Percentiles rank a stretch among this genome's conserved stretches.
Evolutionary conservation across 1,140 invertebrate genomes (phyloP).

Genomic region (Drosophila navojoa): DNA sequence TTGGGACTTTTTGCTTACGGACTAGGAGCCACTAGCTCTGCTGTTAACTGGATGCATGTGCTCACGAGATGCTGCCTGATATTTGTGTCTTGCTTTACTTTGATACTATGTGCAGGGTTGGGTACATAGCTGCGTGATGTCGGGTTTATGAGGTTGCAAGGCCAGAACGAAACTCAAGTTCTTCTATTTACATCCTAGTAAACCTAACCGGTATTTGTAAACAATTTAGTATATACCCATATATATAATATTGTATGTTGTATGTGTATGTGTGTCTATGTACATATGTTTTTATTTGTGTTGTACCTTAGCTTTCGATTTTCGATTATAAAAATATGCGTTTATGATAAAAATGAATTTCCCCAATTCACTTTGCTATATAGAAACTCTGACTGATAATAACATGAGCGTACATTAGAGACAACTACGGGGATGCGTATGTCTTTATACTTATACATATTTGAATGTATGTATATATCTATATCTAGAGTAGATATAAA

Average conservation of each 20-base stretch:
- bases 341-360: conserved; percentile 48
- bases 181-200: conserved; percentile 64
- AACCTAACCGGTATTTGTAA: conserved; percentile 39
- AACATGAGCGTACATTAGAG: conserved; percentile 63
- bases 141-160: conserved; percentile 3
- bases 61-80: conserved; percentile 45
- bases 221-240: conserved; percentile 18
- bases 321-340: conserved; percentile 58
- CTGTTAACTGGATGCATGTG: conserved; percentile 40
- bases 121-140: conserved; percentile 8
- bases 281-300: conserved; percentile 15
- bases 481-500: conserved; percentile 53
- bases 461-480: conserved; percentile 33
- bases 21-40: conserved; percentile 29
- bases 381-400: conserved; percentile 76
- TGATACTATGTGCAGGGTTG: not conserved
- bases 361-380: conserved; percentile 42
- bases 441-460: conserved; percentile 33
- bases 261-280: conserved; percentile 16
- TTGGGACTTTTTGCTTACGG: conserved; percentile 36
- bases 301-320: conserved; percentile 23
- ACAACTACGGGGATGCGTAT: conserved; percentile 34
- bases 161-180: conserved; percentile 17
- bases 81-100: conserved; percentile 10
- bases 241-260: conserved; percentile 4